phyloP scores from a whole-genome alignment of 2,113 vertebrate genomes.

The Panthera uncia region DNA sequence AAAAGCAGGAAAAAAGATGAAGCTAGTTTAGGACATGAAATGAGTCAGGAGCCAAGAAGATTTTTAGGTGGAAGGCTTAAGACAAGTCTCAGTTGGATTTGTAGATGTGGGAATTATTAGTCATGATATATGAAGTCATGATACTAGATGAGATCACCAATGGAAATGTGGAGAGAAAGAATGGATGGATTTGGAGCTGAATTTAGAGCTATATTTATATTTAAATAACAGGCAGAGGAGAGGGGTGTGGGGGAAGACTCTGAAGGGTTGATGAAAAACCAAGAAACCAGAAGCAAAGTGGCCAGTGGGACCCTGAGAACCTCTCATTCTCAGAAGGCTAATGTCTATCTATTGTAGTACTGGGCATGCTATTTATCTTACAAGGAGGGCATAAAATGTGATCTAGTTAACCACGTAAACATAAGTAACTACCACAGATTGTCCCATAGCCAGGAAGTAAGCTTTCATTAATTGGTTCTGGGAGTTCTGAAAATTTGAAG shows the following conservation, averaged over 20 bases:
- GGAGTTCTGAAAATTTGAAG: neutral
- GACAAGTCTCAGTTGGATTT: neutral
- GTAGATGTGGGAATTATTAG: neutral
- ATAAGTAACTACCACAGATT: neutral
- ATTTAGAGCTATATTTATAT: neutral
- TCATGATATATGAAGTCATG: neutral
- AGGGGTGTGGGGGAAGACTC: neutral
- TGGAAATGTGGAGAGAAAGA: neutral
- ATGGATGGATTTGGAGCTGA: neutral
- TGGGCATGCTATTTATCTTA: neutral
- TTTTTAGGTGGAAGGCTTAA: neutral
- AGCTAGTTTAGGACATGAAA: neutral
- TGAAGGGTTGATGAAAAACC: neutral
- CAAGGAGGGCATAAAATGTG: neutral
- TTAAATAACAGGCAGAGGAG: neutral
- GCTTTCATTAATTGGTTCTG: neutral
- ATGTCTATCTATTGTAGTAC: neutral
- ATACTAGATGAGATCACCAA: neutral
- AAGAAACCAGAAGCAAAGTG: neutral
- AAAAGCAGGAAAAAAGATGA: neutral
- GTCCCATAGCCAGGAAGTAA: neutral
- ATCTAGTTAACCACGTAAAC: neutral
- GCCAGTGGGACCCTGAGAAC: too few species aligned
- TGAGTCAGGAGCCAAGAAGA: neutral
- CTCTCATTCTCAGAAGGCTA: neutral